phyloP scores from a whole-genome alignment of 2,888 invertebrate species.

The Syrista parreyssii region DNA sequence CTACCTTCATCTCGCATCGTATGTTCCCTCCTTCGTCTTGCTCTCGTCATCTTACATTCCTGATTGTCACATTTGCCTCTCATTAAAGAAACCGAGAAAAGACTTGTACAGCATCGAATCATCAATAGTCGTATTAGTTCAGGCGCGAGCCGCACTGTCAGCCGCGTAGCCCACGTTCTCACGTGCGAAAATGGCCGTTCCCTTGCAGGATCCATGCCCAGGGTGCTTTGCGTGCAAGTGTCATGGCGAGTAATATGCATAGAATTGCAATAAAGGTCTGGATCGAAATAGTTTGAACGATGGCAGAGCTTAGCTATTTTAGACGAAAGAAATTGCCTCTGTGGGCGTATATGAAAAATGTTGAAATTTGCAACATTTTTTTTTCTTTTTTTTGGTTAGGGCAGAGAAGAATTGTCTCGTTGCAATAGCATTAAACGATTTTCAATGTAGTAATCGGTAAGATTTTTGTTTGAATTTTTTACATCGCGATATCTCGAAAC shows the following conservation, averaged over 20 bases:
- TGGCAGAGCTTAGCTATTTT: background rate
- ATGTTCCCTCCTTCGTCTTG: background rate
- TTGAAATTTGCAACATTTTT: background rate
- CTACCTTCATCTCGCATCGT: background rate
- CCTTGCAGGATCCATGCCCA: constrained; percentile 12
- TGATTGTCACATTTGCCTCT: background rate
- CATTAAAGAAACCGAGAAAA: background rate
- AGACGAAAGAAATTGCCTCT: background rate
- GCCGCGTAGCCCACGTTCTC: background rate
- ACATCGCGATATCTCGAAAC: background rate
- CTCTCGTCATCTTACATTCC: background rate
- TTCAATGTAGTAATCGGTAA: background rate
- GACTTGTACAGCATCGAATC: background rate
- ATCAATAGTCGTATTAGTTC: background rate
- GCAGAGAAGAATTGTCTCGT: background rate
- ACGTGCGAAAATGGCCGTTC: constrained; percentile 8
- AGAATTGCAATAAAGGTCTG: background rate
- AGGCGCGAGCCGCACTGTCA: background rate
- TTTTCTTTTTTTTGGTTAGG: background rate
- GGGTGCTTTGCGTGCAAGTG: background rate
- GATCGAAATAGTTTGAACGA: background rate
- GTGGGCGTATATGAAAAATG: background rate
- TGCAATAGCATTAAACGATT: background rate
- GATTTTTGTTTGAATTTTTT: too few species aligned
- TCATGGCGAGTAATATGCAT: background rate